A percentile compares a stretch with the other conserved stretches of the same genome.
phyloP scores from a whole-genome alignment of 2,113 vertebrate genomes.

The Mobula hypostoma region DNA sequence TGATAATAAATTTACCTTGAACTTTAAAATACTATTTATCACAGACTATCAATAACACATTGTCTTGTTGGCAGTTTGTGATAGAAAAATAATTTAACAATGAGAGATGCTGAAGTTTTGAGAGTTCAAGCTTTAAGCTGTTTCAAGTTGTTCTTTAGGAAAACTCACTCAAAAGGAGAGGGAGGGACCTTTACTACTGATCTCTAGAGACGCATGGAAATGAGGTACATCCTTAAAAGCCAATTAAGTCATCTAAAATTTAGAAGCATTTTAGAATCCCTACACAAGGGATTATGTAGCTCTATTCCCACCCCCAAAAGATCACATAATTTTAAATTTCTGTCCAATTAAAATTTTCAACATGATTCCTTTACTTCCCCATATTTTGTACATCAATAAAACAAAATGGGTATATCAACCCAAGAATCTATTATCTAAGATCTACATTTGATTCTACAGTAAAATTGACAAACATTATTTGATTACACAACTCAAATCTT shows the following conservation, averaged over 20 bases:
- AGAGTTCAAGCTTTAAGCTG: too few species aligned
- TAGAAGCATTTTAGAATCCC: not conserved
- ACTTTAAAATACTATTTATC: not conserved
- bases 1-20: too few species aligned
- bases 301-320: not conserved
- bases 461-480: not conserved
- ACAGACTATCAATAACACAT: not conserved
- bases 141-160: too few species aligned
- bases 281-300: not conserved
- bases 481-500: not conserved
- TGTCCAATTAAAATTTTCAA: not conserved
- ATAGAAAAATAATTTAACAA: not conserved
- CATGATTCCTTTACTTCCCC: too few species aligned
- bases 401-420: not conserved
- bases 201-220: not conserved
- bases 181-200: not conserved
- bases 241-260: not conserved
- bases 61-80: not conserved
- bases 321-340: not conserved
- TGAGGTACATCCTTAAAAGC: not conserved
- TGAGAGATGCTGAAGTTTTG: not conserved
- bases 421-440: not conserved
- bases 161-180: not conserved
- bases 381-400: too few species aligned
- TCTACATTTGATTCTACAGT: not conserved